Base-by-base conservation (phyloP, 2,797 vertebrate species). In the Channa striata region DNA sequence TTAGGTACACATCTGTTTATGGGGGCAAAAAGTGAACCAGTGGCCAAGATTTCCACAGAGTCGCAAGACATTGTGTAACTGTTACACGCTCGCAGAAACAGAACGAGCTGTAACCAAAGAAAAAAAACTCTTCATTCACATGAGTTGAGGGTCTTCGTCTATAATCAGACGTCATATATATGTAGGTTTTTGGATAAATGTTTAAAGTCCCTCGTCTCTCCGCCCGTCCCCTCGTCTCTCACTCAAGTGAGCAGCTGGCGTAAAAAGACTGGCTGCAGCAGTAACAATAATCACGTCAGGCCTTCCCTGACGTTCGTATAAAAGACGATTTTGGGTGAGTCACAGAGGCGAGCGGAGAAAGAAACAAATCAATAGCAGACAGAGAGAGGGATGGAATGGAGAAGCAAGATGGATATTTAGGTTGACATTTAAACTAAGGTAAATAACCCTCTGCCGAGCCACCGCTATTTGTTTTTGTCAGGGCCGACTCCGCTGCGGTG, bases 291-390 rank as follows among this genome's bases (percentile, higher is more conserved):
- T 80, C 58, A 47, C 61, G 74, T 86, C 74, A 59, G 68, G 36
- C 58, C 23, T 74, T 78, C 65, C 20, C 77, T 83, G 87, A 84
- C 47, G 67, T 71, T 70, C 67, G 66, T 20, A 50, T 33, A 63
- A 53, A n/a, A 72, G 67, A 85, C 23, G 71, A 80, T 77, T 80
- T 77, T 52, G 60, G 73, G 53, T 83, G 84, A 89, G 80, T 89
- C 89, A 91, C 72, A 12, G 71, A 44, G 58, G 66, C 48, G n/a
- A 66, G 56, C 2, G 36, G 40, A 68, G 74, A 80, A 58, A 66
- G 56, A 84, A 74, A 80, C 71, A 80, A 86, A 90, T 90, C 87
- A 78, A 86, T 82, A 84, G 58, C 82, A 82, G 86, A 80, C 58
- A 20, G 78, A 44, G 52, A 0, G 46, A 72, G 59, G 53, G 78